These are phyloP conservation scores for Drosophila pseudotakahashii DNA, from an alignment of 2,888 invertebrate genomes.

Conservation along the genomic window DNA sequence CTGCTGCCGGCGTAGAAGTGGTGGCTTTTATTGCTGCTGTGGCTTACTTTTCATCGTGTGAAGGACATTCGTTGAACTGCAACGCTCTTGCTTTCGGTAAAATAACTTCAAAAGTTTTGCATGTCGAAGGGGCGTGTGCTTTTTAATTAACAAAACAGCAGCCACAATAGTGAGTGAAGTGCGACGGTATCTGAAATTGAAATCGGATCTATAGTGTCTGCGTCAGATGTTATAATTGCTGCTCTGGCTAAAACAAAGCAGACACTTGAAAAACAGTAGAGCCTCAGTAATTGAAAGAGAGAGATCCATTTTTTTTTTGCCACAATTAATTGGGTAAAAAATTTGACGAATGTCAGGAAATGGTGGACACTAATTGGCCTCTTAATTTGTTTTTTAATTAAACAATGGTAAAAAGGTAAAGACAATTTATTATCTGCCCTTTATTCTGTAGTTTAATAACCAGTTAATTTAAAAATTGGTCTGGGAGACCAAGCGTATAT, in stretches of 20 bases:
- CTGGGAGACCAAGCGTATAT: no score
- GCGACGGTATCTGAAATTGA: constrained; percentile 28
- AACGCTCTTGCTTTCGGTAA: constrained; percentile 39
- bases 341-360: background rate
- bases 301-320: background rate
- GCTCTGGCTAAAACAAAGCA: constrained; percentile 5
- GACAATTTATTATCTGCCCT: background rate
- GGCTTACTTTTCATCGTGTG: constrained; percentile 43
- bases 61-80: constrained; percentile 68
- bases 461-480: no score
- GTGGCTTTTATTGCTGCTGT: constrained; percentile 32
- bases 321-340: background rate
- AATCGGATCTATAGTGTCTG: constrained; percentile 26
- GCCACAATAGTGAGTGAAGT: constrained; percentile 2
- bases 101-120: constrained; percentile 50
- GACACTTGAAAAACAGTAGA: background rate
- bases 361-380: background rate
- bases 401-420: background rate
- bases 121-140: constrained; percentile 35
- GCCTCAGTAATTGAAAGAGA: background rate
- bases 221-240: constrained; percentile 33
- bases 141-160: constrained; percentile 56
- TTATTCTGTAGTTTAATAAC: background rate
- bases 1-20: constrained; percentile 15
- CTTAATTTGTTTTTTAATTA: background rate